Evolutionary conservation across 2,888 invertebrate species (phyloP).

Genomic region (Dysmachus trigonus): DNA sequence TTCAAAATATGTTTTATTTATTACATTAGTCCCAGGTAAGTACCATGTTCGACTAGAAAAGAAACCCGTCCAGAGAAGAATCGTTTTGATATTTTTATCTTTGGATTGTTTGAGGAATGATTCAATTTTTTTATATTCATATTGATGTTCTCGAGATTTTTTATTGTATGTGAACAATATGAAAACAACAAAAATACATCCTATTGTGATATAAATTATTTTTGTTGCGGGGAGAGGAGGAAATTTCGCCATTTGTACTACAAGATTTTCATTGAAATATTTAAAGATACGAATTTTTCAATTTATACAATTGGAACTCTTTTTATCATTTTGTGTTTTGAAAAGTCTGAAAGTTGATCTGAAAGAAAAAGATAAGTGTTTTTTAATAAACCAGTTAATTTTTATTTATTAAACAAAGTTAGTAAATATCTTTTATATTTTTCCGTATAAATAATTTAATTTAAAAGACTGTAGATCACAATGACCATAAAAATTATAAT

Average conservation of each 20-base stretch:
- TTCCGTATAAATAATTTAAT: too few relatives aligned
- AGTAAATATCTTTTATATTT: too few relatives aligned
- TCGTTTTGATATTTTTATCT: not conserved
- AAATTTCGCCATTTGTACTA: not conserved
- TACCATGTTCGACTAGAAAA: not conserved
- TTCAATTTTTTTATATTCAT: not conserved
- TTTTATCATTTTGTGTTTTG: too few relatives aligned
- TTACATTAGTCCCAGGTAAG: not conserved
- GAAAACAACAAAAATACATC: not conserved
- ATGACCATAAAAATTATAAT: too few relatives aligned
- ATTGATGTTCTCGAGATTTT: not conserved
- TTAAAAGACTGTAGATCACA: too few relatives aligned
- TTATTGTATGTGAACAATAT: not conserved
- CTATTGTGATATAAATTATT: not conserved
- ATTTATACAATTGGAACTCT: not conserved
- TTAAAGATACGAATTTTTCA: not conserved
- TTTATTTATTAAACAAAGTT: too few relatives aligned
- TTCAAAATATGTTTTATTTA: conserved; percentile 50
- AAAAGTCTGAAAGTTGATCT: too few relatives aligned
- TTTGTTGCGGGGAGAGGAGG: not conserved
- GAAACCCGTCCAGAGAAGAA: not conserved
- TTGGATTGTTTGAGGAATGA: not conserved
- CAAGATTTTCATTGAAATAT: not conserved
- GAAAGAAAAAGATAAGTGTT: not conserved
- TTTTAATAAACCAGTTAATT: too few relatives aligned